Evolutionary conservation across 2,888 invertebrate species (phyloP), one percentile per base, ranked within the genome.

Genomic region (Ellobium chinense): DNA sequence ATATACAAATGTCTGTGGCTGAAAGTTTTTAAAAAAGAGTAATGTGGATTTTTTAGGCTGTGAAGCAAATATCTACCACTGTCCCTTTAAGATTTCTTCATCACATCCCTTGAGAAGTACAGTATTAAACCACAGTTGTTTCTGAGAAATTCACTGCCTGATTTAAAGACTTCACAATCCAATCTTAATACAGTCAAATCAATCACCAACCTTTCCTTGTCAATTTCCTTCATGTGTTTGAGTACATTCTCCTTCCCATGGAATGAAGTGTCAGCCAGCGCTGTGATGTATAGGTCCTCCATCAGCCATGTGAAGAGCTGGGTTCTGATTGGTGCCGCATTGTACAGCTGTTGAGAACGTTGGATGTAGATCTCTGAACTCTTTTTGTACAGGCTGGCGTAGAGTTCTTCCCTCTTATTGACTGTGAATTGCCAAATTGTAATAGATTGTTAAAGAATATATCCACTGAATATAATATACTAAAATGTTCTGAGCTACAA

Each of bases 291-390:
- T 0, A 96, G 92, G 86, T 96, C 95, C 2, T 95, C 94, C 94
- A 98, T 95, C 68, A 95, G 95, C 96, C 98, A 98, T 0, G 97
- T 96, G 85, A 98, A 96, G 21, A 99, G 94, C 78, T 89, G 89
- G 0, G 96, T 96, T 63, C 97, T 94, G 60, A 95, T 94, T 0
- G 96, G 95, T 31, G 95, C 87, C 84, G 93, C 94, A 88, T 94
- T 94, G 92, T 94, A 96, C 94, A 95, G 95, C 93, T 95, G 96
- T 92, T 95, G 95, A 62, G 96, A 97, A 36, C 98, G 94, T 92
- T 98, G 97, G 80, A 99, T 96, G 93, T 99, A 99, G 89, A 99
- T 98, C 93, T 98, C 97, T 0, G 98, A 97, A 93, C 98, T 98
- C 91, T 97, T 97, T 91, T 96, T 96, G 12, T 96, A 96, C 86